A percentile compares a stretch with the other conserved stretches of the same genome.
phyloP scores from a whole-genome alignment of 2,113 vertebrate genomes.

The Alosa alosa region DNA sequence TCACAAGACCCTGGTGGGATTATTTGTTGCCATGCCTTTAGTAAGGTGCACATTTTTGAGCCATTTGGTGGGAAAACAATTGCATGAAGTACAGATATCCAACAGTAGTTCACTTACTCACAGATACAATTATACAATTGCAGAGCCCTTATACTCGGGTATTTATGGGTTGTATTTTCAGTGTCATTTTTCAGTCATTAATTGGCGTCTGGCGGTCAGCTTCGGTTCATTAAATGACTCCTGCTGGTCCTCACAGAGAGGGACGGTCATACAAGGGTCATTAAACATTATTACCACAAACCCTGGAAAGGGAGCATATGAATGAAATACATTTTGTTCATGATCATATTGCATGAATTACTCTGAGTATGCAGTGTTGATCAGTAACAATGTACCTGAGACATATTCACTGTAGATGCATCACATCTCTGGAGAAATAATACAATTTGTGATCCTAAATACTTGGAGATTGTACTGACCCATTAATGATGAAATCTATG shows the following conservation, averaged over 20 bases:
- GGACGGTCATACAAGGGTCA: constrained; percentile 50
- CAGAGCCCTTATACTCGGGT: constrained; percentile 39
- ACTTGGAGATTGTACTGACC: too few species aligned
- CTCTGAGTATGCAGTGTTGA: neutral
- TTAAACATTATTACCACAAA: constrained; percentile 26
- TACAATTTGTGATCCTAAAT: neutral
- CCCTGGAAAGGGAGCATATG: constrained; percentile 10
- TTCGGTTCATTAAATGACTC: constrained; percentile 65
- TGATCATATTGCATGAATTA: neutral
- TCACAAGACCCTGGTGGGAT: too few species aligned
- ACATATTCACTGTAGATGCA: neutral
- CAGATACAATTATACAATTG: neutral
- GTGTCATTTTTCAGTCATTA: constrained; percentile 56
- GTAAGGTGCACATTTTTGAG: too few species aligned
- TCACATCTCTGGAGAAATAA: neutral
- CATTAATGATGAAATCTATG: neutral
- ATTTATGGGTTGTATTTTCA: constrained; percentile 48
- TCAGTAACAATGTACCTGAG: neutral
- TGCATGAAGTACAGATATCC: neutral
- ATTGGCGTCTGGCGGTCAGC: constrained; percentile 66
- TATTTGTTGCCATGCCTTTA: too few species aligned
- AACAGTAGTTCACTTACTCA: neutral
- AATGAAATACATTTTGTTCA: neutral
- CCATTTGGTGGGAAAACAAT: neutral
- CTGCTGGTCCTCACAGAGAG: constrained; percentile 59